Evolutionary conservation across 2,888 invertebrate genomes (phyloP).

Genomic region (Drosophila acutilabella): DNA sequence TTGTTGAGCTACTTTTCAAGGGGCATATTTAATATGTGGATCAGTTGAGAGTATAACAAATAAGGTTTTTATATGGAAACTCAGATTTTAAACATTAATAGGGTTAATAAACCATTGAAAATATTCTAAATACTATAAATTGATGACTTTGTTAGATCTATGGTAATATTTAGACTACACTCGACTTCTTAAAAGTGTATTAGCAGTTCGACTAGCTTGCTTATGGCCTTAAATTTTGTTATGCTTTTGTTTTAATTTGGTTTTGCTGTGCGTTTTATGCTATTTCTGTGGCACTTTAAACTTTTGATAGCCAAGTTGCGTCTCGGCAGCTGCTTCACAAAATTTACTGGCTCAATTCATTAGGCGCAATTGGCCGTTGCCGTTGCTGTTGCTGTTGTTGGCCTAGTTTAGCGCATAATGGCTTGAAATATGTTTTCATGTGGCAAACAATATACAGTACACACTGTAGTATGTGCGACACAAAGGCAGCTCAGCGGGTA

Average conservation of each 20-base stretch:
- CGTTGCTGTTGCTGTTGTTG: slow-evolving; percentile 47
- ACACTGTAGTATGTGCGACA: slow-evolving; percentile 33
- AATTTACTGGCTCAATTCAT: slow-evolving; percentile 71
- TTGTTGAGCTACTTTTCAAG: slow-evolving; percentile 31
- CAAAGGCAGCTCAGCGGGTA: slow-evolving; percentile 70
- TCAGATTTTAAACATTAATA: too few species aligned
- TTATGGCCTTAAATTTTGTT: slow-evolving; percentile 14
- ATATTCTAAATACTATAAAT: too few species aligned
- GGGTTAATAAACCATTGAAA: too few species aligned
- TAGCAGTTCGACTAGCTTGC: slow-evolving; percentile 19
- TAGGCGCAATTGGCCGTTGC: slow-evolving; percentile 59
- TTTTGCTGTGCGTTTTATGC: slow-evolving; percentile 38
- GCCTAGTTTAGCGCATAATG: slow-evolving; percentile 71
- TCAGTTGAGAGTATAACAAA: too few species aligned
- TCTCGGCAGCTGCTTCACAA: slow-evolving; percentile 58
- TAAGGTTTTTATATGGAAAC: too few species aligned
- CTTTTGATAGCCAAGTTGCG: slow-evolving; percentile 62
- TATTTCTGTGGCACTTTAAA: slow-evolving; percentile 66
- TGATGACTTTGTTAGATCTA: too few species aligned
- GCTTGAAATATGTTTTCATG: slow-evolving; percentile 74
- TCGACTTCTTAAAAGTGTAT: slow-evolving; percentile 22
- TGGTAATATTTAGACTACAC: too few species aligned
- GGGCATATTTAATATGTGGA: slow-evolving; percentile 41
- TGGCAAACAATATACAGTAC: slow-evolving; percentile 49
- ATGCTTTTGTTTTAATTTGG: slow-evolving; percentile 25